phyloP scores from a whole-genome alignment of 2,888 invertebrate genomes.

The Chaetoderma sp. region DNA sequence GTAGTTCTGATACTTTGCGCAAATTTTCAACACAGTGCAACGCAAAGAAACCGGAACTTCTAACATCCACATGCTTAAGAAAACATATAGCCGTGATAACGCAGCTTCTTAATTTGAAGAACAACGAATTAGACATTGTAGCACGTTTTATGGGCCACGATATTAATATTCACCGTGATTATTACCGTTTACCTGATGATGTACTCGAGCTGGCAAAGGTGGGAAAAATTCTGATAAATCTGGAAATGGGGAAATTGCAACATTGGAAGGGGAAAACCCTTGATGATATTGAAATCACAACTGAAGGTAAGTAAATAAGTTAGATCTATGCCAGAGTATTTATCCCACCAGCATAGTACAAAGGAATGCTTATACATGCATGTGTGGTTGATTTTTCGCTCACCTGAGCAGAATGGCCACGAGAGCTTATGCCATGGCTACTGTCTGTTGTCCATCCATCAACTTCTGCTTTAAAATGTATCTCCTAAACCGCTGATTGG shows the following conservation, averaged over 20 bases:
- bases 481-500: too few relatives aligned
- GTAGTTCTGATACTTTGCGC: neutral
- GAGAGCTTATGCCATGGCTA: too few relatives aligned
- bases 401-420: too few relatives aligned
- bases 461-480: too few relatives aligned
- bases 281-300: too few relatives aligned
- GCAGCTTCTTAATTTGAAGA: constrained; percentile 9
- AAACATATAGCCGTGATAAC: constrained; percentile 8
- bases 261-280: neutral
- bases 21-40: neutral
- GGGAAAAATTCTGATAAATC: constrained; percentile 2
- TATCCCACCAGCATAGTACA: too few relatives aligned
- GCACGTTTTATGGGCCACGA: constrained; percentile 14
- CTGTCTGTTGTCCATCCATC: too few relatives aligned
- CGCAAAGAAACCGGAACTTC: constrained; percentile 1
- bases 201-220: constrained; percentile 12
- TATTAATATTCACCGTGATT: constrained; percentile 7
- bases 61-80: constrained; percentile 6
- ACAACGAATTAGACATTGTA: constrained; percentile 17
- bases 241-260: neutral
- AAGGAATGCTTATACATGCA: too few relatives aligned
- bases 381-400: too few relatives aligned
- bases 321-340: too few relatives aligned
- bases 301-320: too few relatives aligned
- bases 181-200: constrained; percentile 13